phyloP scores from a whole-genome alignment of 2,888 invertebrate genomes.

The Drosophila multiciliata region DNA sequence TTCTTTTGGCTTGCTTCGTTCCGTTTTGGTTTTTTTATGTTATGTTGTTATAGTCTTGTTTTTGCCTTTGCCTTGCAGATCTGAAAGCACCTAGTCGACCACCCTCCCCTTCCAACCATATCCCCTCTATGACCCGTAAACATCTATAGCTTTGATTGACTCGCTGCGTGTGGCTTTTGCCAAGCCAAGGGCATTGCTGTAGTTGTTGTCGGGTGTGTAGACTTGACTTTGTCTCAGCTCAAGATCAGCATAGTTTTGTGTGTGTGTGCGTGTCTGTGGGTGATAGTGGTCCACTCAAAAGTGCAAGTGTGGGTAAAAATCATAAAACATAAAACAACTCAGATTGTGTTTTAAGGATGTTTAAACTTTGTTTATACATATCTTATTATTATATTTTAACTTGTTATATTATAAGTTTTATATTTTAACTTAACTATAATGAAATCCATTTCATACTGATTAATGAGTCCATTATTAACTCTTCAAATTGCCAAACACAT shows the following conservation, averaged over 20 bases:
- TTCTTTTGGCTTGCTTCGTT: constrained; percentile 19
- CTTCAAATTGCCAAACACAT: constrained; percentile 5
- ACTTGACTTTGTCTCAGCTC: constrained; percentile 66
- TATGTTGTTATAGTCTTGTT: constrained; percentile 30
- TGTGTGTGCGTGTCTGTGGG: neutral
- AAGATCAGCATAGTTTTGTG: constrained; percentile 51
- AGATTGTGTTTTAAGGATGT: neutral
- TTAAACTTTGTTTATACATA: neutral
- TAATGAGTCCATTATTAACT: neutral
- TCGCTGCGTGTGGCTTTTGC: constrained; percentile 72
- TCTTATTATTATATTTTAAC: neutral
- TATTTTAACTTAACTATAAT: neutral
- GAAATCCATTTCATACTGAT: neutral
- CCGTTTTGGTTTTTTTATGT: constrained; percentile 15
- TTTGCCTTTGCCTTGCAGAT: constrained; percentile 36
- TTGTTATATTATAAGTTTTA: neutral
- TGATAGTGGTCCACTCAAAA: constrained; percentile 12
- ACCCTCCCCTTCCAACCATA: neutral
- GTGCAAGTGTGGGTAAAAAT: constrained; percentile 32
- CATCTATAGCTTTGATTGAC: constrained; percentile 29
- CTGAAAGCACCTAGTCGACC: constrained; percentile 4
- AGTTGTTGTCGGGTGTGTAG: constrained; percentile 32
- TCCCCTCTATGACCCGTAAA: neutral
- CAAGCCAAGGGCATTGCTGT: constrained; percentile 67
- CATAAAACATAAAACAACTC: neutral